Evolutionary conservation across 2,888 invertebrate genomes (phyloP).

Genomic region (Tenodera sinensis): DNA sequence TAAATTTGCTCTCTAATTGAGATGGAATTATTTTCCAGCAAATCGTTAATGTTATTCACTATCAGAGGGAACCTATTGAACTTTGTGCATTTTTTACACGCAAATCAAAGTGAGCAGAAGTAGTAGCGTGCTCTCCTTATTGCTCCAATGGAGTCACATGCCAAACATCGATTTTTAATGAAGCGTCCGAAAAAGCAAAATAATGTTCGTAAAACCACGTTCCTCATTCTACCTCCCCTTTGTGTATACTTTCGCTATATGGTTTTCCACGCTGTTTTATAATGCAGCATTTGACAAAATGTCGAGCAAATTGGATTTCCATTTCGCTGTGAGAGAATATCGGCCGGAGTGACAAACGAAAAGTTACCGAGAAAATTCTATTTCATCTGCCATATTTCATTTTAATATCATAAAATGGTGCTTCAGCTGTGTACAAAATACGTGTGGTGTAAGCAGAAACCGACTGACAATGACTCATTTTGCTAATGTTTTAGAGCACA

Average conservation of each 20-base stretch:
- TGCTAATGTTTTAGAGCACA: background rate
- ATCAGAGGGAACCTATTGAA: too few relatives aligned
- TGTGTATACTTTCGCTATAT: background rate
- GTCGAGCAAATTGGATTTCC: background rate
- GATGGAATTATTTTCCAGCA: too few relatives aligned
- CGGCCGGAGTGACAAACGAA: background rate
- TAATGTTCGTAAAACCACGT: background rate
- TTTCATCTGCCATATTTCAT: background rate
- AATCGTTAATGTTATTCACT: too few relatives aligned
- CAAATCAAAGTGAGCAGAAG: too few relatives aligned
- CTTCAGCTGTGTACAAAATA: background rate
- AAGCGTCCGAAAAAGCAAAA: background rate
- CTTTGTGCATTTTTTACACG: too few relatives aligned
- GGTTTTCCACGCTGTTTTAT: background rate
- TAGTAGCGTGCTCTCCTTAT: background rate
- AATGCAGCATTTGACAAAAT: background rate
- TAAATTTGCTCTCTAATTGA: too few relatives aligned
- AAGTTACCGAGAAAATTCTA: background rate
- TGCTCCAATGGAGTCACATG: background rate
- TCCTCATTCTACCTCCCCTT: background rate
- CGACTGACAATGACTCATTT: background rate
- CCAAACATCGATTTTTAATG: background rate
- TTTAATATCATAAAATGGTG: background rate
- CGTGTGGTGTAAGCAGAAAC: background rate
- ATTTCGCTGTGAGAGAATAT: background rate